phyloP scores from a whole-genome alignment of 1,140 invertebrate genomes.

The Globodera rostochiensis region DNA sequence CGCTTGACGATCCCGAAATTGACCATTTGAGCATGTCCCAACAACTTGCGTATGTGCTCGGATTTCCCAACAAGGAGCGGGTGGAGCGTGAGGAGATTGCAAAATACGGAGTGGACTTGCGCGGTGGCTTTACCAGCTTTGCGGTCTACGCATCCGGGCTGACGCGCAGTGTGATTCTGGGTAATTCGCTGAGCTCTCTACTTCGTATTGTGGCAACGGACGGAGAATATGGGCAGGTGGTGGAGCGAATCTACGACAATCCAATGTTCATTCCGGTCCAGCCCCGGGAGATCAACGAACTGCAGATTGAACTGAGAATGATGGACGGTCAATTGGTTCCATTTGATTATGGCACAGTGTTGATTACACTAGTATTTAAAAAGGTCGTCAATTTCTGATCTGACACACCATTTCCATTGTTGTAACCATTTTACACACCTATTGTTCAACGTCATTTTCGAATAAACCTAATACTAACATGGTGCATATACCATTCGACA shows the following conservation, averaged over 20 bases:
- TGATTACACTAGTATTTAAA: not conserved
- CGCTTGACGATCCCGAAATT: not conserved
- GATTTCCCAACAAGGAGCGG: not conserved
- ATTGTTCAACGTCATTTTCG: too few relatives aligned
- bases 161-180: slow-evolving; percentile 26
- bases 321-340: slow-evolving; percentile 19
- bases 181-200: not conserved
- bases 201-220: not conserved
- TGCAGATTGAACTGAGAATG: slow-evolving; percentile 28
- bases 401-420: too few relatives aligned
- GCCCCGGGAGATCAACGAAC: slow-evolving; percentile 22
- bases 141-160: slow-evolving; percentile 10
- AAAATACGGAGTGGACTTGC: slow-evolving; percentile 19
- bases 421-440: too few relatives aligned
- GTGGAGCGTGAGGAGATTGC: slow-evolving; percentile 10
- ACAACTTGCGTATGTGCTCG: slow-evolving; percentile 13
- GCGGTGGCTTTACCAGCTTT: slow-evolving; percentile 22
- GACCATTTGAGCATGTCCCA: not conserved
- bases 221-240: slow-evolving; percentile 19
- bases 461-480: slow-evolving; percentile 2
- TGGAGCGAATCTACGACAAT: slow-evolving; percentile 32
- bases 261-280: slow-evolving; percentile 25
- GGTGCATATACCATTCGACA: slow-evolving; percentile 33
- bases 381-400: not conserved
- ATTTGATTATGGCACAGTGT: slow-evolving; percentile 15